phyloP scores from a whole-genome alignment of 2,113 vertebrate genomes.

The Tragelaphus buxtoni region DNA sequence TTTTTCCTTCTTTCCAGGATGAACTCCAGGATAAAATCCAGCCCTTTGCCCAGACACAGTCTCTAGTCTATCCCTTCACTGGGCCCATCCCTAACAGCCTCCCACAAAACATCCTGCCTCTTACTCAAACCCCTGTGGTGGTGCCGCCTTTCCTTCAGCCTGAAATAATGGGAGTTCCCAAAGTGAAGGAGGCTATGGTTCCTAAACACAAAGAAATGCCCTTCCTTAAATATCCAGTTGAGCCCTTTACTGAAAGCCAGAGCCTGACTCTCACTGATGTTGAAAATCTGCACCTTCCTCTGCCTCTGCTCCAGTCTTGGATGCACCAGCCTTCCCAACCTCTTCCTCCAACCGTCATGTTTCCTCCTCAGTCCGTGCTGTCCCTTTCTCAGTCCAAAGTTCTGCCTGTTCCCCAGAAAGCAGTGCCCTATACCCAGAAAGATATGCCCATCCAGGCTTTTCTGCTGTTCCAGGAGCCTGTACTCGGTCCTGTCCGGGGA shows the following conservation, averaged over 20 bases:
- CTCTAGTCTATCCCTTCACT: neutral
- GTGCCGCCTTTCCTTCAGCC: neutral
- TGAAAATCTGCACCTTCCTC: neutral
- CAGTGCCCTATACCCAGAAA: neutral
- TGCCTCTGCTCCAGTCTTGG: neutral
- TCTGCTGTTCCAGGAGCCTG: neutral
- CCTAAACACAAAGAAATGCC: neutral
- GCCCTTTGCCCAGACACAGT: neutral
- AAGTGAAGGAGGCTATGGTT: neutral
- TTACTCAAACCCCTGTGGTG: neutral
- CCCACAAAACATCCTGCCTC: neutral
- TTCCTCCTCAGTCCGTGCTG: neutral
- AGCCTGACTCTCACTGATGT: neutral
- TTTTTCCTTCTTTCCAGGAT: constrained; percentile 34
- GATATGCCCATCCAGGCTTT: neutral
- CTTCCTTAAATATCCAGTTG: neutral
- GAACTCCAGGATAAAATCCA: neutral
- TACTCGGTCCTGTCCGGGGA: rapidly evolving
- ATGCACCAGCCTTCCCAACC: neutral
- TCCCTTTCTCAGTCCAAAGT: neutral
- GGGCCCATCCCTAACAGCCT: neutral
- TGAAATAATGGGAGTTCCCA: neutral
- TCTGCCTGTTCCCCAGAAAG: neutral
- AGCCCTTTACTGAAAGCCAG: neutral
- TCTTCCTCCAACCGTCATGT: neutral